Evolutionary conservation across 2,113 vertebrate species (phyloP), one percentile per base, ranked within the genome.

Genomic region (Campylorhamphus procurvoides): DNA sequence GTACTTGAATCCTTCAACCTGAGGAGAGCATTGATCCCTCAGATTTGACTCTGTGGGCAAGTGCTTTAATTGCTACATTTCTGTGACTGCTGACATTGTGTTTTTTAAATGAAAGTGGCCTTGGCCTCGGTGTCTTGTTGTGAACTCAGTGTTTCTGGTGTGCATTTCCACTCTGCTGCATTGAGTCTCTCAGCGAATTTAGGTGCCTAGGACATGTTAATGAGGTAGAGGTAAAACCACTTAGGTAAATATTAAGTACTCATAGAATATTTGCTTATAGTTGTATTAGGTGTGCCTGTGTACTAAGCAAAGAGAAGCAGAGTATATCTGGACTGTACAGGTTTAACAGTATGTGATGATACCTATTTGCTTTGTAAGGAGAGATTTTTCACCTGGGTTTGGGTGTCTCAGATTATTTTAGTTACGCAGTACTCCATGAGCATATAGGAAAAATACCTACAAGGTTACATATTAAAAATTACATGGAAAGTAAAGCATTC

Each of bases 61-160:
- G 44, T 64, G 74, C 74, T 93, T 95, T 94, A 93, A 83, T 93
- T 87, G 58, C 71, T 64, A 7, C 0, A 0, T 91, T 94, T 91
- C 74, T 87, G 46, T 68, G 62, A 66, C 31, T 94, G 93, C 92
- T 94, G 90, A 89, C 42, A 6, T 23, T 5, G 56, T 84, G 84
- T 9, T 89, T 94, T 94, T 91, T 87, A 64, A 93, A 91, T 82
- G 33, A 79, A 87, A 87, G 49, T 93, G 85, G 82, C 92, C 84
- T 91, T 95, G 90, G 74, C 90, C 55, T 92, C 35, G 7, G 50
- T 50, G 39, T 84, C 59, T 86, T 62, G 2, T 82, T 67, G 67
- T 92, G 85, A 93, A 73, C 84, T 76, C 62, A 6, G 22, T 88
- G 71, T 83, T 93, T 80, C 82, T 79, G 85, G 19, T 39, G 14